Conservation (phyloP, 2,113 vertebrate genomes). For the Canis aureus region DNA sequence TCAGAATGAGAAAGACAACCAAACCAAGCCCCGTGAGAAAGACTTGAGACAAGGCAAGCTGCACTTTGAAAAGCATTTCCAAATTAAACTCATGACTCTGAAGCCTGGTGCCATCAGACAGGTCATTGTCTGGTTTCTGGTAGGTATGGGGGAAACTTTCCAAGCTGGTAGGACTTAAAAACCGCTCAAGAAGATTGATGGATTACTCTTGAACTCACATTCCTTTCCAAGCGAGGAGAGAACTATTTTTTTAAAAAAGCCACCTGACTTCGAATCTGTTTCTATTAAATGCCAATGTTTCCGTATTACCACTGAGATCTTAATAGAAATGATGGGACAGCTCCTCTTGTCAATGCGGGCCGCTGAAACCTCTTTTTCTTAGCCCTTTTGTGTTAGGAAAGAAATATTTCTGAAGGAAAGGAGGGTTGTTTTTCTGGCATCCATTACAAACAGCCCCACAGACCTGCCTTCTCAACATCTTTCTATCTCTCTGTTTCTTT, state of each 20-base stretch:
- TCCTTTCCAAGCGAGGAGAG: conserved; percentile 68
- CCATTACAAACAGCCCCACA: conserved; percentile 78
- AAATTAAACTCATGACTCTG: neutral
- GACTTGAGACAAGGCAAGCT: neutral
- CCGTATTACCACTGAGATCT: conserved; percentile 82
- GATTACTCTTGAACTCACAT: conserved; percentile 68
- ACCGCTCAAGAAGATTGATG: conserved; percentile 69
- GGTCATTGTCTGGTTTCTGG: conserved; percentile 46
- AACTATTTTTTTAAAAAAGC: conserved; percentile 77
- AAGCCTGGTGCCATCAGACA: neutral
- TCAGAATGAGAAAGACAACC: neutral
- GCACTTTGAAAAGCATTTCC: neutral
- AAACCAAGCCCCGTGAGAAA: neutral
- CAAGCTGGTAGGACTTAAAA: conserved; percentile 59
- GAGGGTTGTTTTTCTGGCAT: conserved; percentile 77
- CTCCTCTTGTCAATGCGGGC: conserved; percentile 72
- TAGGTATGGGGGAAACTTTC: conserved; percentile 43
- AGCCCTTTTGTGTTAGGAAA: conserved; percentile 77
- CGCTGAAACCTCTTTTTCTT: conserved; percentile 76
- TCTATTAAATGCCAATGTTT: conserved; percentile 78
- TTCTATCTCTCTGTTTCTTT: conserved; percentile 82
- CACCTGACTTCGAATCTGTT: conserved; percentile 71
- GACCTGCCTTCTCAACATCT: conserved; percentile 82
- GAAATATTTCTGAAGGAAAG: conserved; percentile 80
- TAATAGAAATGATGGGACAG: conserved; percentile 73